A percentile compares a stretch with the other conserved stretches of the same genome.
phyloP scores from a whole-genome alignment of 2,888 invertebrate species.

The Diplolepis rosae region DNA sequence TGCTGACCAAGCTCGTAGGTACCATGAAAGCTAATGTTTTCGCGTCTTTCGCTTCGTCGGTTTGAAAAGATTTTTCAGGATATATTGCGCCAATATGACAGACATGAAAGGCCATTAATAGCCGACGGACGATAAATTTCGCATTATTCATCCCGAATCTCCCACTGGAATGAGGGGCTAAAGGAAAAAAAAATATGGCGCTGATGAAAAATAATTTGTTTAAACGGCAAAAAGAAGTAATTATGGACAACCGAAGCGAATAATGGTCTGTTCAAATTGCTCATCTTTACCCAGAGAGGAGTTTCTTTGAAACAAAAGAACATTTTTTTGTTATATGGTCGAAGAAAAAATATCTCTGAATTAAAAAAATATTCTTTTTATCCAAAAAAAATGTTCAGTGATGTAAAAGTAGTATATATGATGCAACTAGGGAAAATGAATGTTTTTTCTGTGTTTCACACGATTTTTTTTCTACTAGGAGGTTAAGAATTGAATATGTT shows the following conservation, averaged over 20 bases:
- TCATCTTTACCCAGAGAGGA: too few relatives aligned
- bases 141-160: constrained; percentile 53
- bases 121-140: constrained; percentile 57
- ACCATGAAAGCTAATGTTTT: neutral
- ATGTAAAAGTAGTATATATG: too few relatives aligned
- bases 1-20: neutral
- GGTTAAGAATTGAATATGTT: too few relatives aligned
- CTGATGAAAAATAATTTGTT: constrained; percentile 52
- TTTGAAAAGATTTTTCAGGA: neutral
- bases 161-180: constrained; percentile 19
- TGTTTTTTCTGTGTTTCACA: too few relatives aligned
- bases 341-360: too few relatives aligned
- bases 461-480: too few relatives aligned
- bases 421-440: too few relatives aligned
- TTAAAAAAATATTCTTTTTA: too few relatives aligned
- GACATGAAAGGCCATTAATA: constrained; percentile 28
- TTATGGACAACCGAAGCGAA: constrained; percentile 37
- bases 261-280: neutral
- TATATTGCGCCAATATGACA: constrained; percentile 18
- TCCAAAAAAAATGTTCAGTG: too few relatives aligned
- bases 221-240: constrained; percentile 50
- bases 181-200: constrained; percentile 37
- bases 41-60: neutral
- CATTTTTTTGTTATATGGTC: too few relatives aligned
- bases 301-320: too few relatives aligned